These are phyloP conservation scores for Streptopelia turtur DNA, from an alignment of 2,797 vertebrate genomes.

Conservation along the genomic window DNA sequence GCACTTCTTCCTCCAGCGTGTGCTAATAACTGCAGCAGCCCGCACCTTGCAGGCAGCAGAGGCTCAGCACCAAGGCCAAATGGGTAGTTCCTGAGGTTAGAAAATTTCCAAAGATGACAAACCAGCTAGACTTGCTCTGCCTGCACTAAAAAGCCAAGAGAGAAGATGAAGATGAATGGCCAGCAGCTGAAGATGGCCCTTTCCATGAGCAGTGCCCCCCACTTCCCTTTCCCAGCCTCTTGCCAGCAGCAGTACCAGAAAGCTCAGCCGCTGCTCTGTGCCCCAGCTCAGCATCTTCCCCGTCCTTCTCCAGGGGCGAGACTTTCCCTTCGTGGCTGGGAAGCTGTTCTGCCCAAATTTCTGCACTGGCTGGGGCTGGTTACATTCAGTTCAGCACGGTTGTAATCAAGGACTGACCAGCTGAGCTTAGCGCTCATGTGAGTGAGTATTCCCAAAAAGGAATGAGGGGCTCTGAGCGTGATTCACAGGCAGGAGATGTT, in stretches of 20 bases:
- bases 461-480: neutral
- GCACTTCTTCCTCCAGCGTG: neutral
- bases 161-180: neutral
- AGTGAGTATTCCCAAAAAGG: neutral
- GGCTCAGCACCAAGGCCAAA: neutral
- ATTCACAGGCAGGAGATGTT: neutral
- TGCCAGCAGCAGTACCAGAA: neutral
- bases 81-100: neutral
- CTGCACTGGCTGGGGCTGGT: neutral
- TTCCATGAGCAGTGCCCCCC: rapidly evolving
- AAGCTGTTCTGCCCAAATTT: neutral
- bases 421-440: too few relatives aligned
- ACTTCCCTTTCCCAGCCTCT: neutral
- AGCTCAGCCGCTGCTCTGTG: neutral
- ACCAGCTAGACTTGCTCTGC: neutral
- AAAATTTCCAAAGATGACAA: neutral
- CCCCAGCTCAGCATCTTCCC: rapidly evolving
- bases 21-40: neutral
- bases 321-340: neutral
- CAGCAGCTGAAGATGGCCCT: neutral
- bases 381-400: rapidly evolving
- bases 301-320: neutral
- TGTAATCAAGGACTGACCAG: too few relatives aligned
- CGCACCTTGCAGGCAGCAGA: neutral
- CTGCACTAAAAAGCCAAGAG: neutral